Evolutionary conservation across 2,888 invertebrate genomes (phyloP).

Genomic region (Chaitophorus viminalis): DNA sequence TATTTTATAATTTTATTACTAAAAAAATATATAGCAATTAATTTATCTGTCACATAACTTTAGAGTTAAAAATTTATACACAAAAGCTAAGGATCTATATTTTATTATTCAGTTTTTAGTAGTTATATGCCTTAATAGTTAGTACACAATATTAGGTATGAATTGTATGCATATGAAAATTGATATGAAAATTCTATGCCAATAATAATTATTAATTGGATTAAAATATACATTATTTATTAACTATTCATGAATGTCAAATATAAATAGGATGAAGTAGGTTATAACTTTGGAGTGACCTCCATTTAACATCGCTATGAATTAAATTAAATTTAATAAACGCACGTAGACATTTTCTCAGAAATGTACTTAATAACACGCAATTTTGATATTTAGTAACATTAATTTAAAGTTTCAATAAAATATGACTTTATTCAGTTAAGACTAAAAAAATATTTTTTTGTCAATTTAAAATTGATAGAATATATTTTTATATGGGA

Average conservation of each 20-base stretch:
- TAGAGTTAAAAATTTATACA: too few relatives aligned
- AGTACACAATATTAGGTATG: slow-evolving; percentile 22
- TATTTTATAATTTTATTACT: too few relatives aligned
- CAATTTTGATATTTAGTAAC: background rate
- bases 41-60: too few relatives aligned
- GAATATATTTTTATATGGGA: background rate
- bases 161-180: slow-evolving; percentile 1
- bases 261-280: slow-evolving; percentile 36
- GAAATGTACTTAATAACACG: background rate
- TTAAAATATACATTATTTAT: slow-evolving; percentile 54
- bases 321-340: slow-evolving; percentile 52
- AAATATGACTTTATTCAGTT: background rate
- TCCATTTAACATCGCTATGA: slow-evolving; percentile 40
- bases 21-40: too few relatives aligned
- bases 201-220: slow-evolving; percentile 51
- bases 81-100: background rate
- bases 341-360: slow-evolving; percentile 40
- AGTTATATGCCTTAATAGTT: background rate
- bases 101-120: slow-evolving; percentile 19
- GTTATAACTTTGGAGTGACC: slow-evolving; percentile 52
- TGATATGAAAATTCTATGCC: slow-evolving; percentile 12
- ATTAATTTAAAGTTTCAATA: slow-evolving; percentile 2
- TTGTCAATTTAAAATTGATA: slow-evolving; percentile 3
- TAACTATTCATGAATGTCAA: slow-evolving; percentile 56
- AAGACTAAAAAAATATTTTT: background rate